Evolutionary conservation across 2,113 vertebrate species (phyloP), one percentile per base, ranked within the genome.

Genomic region (Centrocercus urophasianus): DNA sequence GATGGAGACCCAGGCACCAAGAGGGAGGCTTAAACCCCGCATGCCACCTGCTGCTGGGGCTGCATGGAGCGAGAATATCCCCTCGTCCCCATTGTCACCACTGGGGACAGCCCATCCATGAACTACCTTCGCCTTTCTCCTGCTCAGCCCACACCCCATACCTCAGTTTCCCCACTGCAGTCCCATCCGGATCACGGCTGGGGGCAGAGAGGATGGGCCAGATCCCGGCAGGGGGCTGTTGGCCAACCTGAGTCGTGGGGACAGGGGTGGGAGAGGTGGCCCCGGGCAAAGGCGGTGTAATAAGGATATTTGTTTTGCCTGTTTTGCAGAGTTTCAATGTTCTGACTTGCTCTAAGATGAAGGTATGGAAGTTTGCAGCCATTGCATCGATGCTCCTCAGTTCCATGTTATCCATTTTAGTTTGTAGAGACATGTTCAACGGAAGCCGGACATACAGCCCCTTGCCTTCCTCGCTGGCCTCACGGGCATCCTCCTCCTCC

Each of bases 301-400:
- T 71, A 63, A 94, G 89, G 71, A 85, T 95, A 13, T 96, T 90
- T 93, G 78, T 96, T 86, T 94, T 94, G 96, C 94, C 91, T 98
- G 75, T 97, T 96, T 98, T 86, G 63, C 98, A 99, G 98, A 98
- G 97, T 98, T 97, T 98, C 98, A 98, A 98, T 99, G 98, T 98
- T 97, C 98, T 98, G 98, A 98, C 97, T 97, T 92, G 95, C 97
- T 98, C 98, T 99, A 99, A 98, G 98, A 99, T 99, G 98, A 99
- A 98, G 98, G 98, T 98, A 99, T 99, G 98, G 98, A 99, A 99
- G 98, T 96, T 97, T 96, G 98, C 98, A 97, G 98, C 98, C 98
- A 98, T 98, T 93, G 98, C 98, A 98, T 98, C 98, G 95, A 97
- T 99, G 98, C 98, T 99, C 97, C 98, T 98, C 97, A 98, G 98